Base-by-base conservation (phyloP, 2,888 invertebrate genomes). In the Oscheius onirici region DNA sequence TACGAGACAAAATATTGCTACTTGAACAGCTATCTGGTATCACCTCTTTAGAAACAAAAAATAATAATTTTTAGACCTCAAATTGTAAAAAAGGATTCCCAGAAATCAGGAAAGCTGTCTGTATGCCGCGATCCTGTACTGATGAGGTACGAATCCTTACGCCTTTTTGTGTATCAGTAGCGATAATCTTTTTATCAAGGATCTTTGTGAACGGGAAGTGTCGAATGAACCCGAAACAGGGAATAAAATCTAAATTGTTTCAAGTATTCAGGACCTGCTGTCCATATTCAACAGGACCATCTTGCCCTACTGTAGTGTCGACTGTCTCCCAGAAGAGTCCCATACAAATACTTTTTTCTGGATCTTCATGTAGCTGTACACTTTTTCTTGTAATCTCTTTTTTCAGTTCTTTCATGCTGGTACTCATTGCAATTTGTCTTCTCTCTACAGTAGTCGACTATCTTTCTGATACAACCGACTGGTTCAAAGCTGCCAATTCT, bases 91-190 rank as follows among this genome's bases (percentile, higher is more conserved):
- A 52, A 22, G 43, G 41, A 3, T 63, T 63, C 10, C 46, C 63
- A 13, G 20, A 55, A 22, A 1, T 55, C 49, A 34, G 73, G 57
- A 65, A 51, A 20, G 76, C 76, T n/a, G 67, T 73, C 5, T 76
- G 76, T 43, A 72, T 76, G 71, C 69, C 76, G 1, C 49, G 22
- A 8, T 71, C 71, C 0, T 76, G 76, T 22, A 24, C 40, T 8
- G 49, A 55, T 20, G 34, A 55, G 55, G 68, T 65, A 51, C 49
- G 20, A n/a, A 61, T 67, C 13, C 54, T n/a, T 58, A 34, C 34
- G 8, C 5, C 0, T 34, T 34, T 34, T 34, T 3, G 8, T 34
- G 34, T 34, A 34, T 34, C 34, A 34, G 34, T 34, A 8, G 34
- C 34, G 34, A 6, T 34, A 34, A 34, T 34, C 34, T 34, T 34